Evolutionary conservation across 2,888 invertebrate genomes (phyloP), one percentile per base, ranked within the genome.

Genomic region (Boloria selene): DNA sequence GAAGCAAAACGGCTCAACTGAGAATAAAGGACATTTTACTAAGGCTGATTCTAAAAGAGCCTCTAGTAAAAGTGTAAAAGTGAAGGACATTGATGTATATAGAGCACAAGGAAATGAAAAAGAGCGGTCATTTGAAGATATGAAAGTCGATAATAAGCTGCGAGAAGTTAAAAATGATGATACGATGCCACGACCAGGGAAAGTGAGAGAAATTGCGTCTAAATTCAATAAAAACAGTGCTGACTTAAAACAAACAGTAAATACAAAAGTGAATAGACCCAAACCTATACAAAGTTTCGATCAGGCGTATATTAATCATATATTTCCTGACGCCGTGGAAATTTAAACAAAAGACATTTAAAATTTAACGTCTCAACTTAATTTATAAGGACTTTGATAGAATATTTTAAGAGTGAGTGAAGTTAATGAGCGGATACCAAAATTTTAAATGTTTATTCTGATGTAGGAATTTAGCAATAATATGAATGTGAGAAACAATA

Each of bases 231-330:
- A 81, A 67, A 84, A 83, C 67, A 87, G 83, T 74, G 74, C 74
- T 64, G 81, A 79, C 67, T 85, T 69, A 38, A 77, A 76, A 67
- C 80, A 77, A 65, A 74, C 80, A 55, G 73, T 77, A 69, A 82
- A 84, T 70, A 73, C 76, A 49, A 89, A 78, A 70, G 90, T 85
- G 70, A 82, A 88, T 13, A 88, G 94, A 79, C 94, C 94, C 45
- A 94, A 92, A 77, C 94, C 94, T 13, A 78, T 94, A 68, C 94
- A 94, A 76, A 91, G 92, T 73, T 92, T 87, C 74, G 94, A 94
- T 75, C 93, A 94, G 79, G 92, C 93, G 68, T 94, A 94, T 81
- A 90, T 94, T 74, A 93, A 94, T 77, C 94, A 94, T 73, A 89
- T 94, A 71, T 94, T 94, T 77, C 94, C 94, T 67, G 90, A 91